Percentiles rank a stretch among this genome's conserved stretches.
These are phyloP conservation scores for Molothrus ater DNA, from an alignment of 2,797 vertebrate species.

Conservation along the genomic window DNA sequence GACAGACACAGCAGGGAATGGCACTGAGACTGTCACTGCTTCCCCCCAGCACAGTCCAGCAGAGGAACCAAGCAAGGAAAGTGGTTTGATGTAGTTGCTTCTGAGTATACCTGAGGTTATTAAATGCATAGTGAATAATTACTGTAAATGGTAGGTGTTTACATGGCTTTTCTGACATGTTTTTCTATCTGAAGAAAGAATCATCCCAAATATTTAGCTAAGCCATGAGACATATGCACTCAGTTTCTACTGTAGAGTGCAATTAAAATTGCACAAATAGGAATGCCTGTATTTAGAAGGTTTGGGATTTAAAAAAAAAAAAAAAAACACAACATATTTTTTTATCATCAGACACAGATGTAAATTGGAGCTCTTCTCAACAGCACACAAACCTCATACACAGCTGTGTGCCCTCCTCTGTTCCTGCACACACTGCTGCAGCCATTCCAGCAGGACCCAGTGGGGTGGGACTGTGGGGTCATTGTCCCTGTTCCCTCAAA, in stretches of 20 bases:
- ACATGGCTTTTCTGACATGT: not conserved
- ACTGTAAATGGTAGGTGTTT: not conserved
- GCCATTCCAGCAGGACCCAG: not conserved
- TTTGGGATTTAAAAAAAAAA: not conserved
- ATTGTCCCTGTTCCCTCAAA: too few species aligned
- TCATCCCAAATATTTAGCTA: not conserved
- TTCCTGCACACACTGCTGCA: not conserved
- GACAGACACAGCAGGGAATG: not conserved
- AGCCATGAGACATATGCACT: not conserved
- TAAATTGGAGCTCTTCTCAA: not conserved
- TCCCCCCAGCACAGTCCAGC: not conserved
- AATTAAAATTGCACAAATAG: not conserved
- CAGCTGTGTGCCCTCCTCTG: not conserved
- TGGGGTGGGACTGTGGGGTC: not conserved
- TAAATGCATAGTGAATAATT: not conserved
- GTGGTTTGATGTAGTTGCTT: not conserved
- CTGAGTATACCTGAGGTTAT: not conserved
- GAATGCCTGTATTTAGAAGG: not conserved
- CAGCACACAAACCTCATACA: not conserved
- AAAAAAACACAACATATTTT: not conserved
- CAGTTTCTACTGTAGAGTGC: not conserved
- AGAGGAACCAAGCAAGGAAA: not conserved
- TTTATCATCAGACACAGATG: not conserved
- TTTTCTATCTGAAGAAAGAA: not conserved
- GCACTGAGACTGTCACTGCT: not conserved